These are phyloP conservation scores for Hirudinaria manillensis DNA, from an alignment of 2,888 invertebrate species.

Conservation along the genomic window DNA sequence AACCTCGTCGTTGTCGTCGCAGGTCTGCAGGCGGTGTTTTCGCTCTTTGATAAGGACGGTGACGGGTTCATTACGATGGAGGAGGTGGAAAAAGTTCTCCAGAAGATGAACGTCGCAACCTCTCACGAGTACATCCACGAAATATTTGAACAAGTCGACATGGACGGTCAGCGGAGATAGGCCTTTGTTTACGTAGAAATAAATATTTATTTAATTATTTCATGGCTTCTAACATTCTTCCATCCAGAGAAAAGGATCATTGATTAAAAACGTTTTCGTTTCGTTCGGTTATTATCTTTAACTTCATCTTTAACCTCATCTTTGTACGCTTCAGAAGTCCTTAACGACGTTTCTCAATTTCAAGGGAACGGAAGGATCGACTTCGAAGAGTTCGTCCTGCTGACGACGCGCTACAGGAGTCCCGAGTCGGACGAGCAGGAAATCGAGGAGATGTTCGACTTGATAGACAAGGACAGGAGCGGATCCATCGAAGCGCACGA, in stretches of 20 bases:
- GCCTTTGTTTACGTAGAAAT: no score
- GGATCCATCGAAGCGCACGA: slow-evolving; percentile 34
- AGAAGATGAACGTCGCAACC: slow-evolving; percentile 30
- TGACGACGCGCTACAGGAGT: slow-evolving; percentile 22
- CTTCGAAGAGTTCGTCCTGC: slow-evolving; percentile 33
- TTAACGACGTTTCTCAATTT: no score
- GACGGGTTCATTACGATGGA: slow-evolving; percentile 39
- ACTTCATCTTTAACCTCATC: no score
- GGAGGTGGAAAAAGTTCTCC: slow-evolving; percentile 33
- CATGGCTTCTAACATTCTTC: no score
- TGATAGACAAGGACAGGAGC: slow-evolving; percentile 31
- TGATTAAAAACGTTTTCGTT: no score
- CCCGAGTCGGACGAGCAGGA: slow-evolving; percentile 30
- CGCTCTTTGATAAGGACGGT: slow-evolving; percentile 36
- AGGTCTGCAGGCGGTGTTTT: slow-evolving; percentile 34
- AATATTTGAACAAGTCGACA: slow-evolving; percentile 36
- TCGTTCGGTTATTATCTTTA: no score
- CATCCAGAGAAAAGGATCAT: no score
- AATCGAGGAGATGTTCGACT: slow-evolving; percentile 33
- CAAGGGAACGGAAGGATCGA: slow-evolving; percentile 35
- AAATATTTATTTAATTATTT: no score
- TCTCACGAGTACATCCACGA: slow-evolving; percentile 30
- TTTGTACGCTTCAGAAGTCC: no score
- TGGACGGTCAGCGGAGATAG: slow-evolving; percentile 34
- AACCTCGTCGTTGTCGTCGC: not conserved